These are phyloP conservation scores for Ptychadena robeensis DNA, from an alignment of 2,797 vertebrate genomes.

Conservation along the genomic window DNA sequence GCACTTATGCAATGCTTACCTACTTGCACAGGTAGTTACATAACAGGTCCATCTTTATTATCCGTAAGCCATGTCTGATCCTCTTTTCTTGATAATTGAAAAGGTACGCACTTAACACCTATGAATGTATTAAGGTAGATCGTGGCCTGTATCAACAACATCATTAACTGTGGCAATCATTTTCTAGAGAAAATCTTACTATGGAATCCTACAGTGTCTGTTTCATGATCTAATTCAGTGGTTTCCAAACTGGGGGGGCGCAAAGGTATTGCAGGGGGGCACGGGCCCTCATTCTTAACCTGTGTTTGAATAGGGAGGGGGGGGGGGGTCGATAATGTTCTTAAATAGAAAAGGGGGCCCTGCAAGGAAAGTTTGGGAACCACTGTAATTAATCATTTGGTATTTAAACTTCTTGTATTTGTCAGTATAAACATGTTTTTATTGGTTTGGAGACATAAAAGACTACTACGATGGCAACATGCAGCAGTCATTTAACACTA, in stretches of 20 bases:
- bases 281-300: too few species aligned
- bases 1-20: slow-evolving; percentile 45
- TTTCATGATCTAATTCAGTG: too few species aligned
- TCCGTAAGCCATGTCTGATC: neutral
- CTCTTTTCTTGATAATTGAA: neutral
- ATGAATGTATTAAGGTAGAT: slow-evolving; percentile 42
- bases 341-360: too few species aligned
- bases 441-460: neutral
- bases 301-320: too few species aligned
- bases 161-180: slow-evolving; percentile 20
- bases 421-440: neutral
- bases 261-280: too few species aligned
- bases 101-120: slow-evolving; percentile 41
- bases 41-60: slow-evolving; percentile 6
- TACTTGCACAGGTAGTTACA: slow-evolving; percentile 38
- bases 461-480: neutral
- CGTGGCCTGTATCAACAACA: slow-evolving; percentile 38
- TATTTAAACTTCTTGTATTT: neutral
- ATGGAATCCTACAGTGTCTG: neutral
- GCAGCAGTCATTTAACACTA: too few species aligned
- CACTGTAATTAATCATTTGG: neutral
- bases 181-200: neutral
- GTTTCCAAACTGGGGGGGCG: too few species aligned
- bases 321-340: too few species aligned
- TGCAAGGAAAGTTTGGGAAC: too few species aligned